phyloP scores from a whole-genome alignment of 2,113 vertebrate genomes.

The Chaetura pelagica region DNA sequence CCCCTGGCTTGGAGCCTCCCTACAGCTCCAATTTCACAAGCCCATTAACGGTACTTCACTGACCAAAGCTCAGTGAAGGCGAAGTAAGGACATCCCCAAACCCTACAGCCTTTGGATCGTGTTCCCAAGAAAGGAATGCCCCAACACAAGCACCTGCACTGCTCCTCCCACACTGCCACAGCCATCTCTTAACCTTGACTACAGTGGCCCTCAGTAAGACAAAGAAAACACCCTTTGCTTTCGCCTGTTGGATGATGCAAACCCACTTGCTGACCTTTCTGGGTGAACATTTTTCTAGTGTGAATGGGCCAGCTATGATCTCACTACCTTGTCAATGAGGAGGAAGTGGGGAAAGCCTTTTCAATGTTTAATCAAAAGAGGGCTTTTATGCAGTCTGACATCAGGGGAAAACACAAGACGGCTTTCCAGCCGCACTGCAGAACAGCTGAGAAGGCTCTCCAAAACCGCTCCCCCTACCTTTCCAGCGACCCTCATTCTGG shows the following conservation, averaged over 20 bases:
- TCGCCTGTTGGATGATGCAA: slow-evolving; percentile 33
- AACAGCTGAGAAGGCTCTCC: slow-evolving; percentile 56
- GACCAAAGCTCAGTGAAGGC: neutral
- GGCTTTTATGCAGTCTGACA: slow-evolving; percentile 62
- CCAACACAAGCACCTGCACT: neutral
- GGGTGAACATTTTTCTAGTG: slow-evolving; percentile 66
- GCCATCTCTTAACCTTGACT: slow-evolving; percentile 1
- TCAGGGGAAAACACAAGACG: slow-evolving; percentile 61
- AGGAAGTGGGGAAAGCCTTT: slow-evolving; percentile 59
- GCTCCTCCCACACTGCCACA: slow-evolving; percentile 6
- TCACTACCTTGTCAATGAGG: slow-evolving; percentile 71
- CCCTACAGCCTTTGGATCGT: neutral
- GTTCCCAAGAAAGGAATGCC: neutral
- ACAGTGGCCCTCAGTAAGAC: slow-evolving; percentile 46
- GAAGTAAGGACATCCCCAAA: neutral
- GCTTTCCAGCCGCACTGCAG: slow-evolving; percentile 60
- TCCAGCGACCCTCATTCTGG: slow-evolving; percentile 44
- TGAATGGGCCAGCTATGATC: slow-evolving; percentile 71
- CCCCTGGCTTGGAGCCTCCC: neutral
- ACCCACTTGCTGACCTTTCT: slow-evolving; percentile 64
- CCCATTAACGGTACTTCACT: neutral
- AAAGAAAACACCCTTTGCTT: slow-evolving; percentile 50
- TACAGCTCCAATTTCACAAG: neutral
- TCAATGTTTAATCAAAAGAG: slow-evolving; percentile 36
- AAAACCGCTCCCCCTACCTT: slow-evolving; percentile 59